phyloP scores from a whole-genome alignment of 2,797 vertebrate genomes.

The Astyanax mexicanus region DNA sequence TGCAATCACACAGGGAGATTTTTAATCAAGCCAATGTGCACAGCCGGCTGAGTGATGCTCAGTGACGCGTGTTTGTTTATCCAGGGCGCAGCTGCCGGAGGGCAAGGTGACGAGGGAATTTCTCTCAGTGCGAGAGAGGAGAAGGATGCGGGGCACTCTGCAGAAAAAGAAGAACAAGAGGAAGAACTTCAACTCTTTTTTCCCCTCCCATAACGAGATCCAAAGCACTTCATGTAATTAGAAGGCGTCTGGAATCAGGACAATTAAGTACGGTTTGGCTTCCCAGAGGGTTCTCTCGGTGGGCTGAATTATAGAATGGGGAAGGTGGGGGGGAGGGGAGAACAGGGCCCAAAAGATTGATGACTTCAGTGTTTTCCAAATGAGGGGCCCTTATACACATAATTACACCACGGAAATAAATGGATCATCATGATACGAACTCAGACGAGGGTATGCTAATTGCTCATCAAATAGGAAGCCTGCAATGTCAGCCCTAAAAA shows the following conservation, averaged over 20 bases:
- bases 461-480: slow-evolving; percentile 77
- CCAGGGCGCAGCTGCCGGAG: slow-evolving; percentile 73
- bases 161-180: slow-evolving; percentile 22
- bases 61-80: slow-evolving; percentile 74
- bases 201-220: slow-evolving; percentile 63
- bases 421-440: slow-evolving; percentile 80
- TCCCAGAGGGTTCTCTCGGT: slow-evolving; percentile 73
- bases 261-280: slow-evolving; percentile 77
- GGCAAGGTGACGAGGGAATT: slow-evolving; percentile 69
- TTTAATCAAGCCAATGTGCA: slow-evolving; percentile 72
- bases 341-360: slow-evolving; percentile 78
- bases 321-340: slow-evolving; percentile 52
- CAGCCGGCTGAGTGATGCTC: slow-evolving; percentile 68
- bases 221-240: slow-evolving; percentile 76
- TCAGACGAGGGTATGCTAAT: slow-evolving; percentile 77
- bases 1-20: slow-evolving; percentile 68
- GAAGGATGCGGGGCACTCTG: slow-evolving; percentile 39
- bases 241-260: slow-evolving; percentile 73
- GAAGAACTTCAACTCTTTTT: slow-evolving; percentile 67
- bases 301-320: slow-evolving; percentile 63
- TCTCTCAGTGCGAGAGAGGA: slow-evolving; percentile 36
- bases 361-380: slow-evolving; percentile 82
- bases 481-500: slow-evolving; percentile 71
- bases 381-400: slow-evolving; percentile 78
- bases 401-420: slow-evolving; percentile 80